These are phyloP conservation scores for Strigops habroptila DNA, from an alignment of 2,113 vertebrate genomes.

Conservation along the genomic window DNA sequence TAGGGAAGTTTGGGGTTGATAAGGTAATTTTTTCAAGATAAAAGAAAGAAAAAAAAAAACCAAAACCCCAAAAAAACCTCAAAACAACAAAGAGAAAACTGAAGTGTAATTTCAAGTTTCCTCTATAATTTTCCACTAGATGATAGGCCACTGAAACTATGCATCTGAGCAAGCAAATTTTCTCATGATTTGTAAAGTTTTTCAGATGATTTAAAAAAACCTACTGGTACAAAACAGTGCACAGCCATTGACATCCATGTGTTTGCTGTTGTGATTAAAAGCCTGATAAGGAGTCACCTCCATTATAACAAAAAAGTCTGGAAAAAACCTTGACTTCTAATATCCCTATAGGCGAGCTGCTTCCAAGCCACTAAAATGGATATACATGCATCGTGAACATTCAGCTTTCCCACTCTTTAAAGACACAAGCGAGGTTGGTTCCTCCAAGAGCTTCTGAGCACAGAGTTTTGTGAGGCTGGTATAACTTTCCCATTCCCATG, in stretches of 20 bases:
- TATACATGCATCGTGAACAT: neutral
- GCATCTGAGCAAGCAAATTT: neutral
- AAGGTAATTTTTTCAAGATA: neutral
- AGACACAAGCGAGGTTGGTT: neutral
- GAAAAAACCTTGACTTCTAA: neutral
- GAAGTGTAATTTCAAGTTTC: neutral
- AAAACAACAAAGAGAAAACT: neutral
- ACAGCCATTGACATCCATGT: neutral
- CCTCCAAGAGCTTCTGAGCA: neutral
- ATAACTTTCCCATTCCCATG: neutral
- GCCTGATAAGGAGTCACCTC: neutral
- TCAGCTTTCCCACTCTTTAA: neutral
- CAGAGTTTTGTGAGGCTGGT: neutral
- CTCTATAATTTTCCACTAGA: neutral
- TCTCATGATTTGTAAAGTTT: neutral
- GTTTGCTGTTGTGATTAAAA: neutral
- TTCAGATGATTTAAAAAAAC: neutral
- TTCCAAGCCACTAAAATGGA: neutral
- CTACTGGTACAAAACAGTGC: neutral
- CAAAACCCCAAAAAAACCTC: accelerated
- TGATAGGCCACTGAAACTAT: neutral
- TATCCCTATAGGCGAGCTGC: neutral
- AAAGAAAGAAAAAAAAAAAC: too few relatives aligned
- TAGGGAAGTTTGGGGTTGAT: neutral
- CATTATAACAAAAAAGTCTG: neutral